Evolutionary conservation across 2,797 vertebrate genomes (phyloP), one percentile per base, ranked within the genome.

Genomic region (Premnoplex brunnescens): DNA sequence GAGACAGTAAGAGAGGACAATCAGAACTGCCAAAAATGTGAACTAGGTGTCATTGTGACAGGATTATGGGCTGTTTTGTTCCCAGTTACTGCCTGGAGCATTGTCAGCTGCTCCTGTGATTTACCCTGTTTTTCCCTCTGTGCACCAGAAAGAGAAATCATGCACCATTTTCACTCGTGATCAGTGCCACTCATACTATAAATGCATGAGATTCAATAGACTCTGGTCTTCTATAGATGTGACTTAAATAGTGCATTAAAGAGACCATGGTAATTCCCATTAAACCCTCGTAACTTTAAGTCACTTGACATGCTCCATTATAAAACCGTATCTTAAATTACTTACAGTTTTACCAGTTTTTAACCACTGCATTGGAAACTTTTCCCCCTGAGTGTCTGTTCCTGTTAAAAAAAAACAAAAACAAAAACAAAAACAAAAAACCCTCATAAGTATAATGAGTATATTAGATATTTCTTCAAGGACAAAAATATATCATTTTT

Each of bases 21-120:
- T 82, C 59, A 85, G 56, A 92, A 74, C 51, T 71, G 88, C 59
- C 82, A 91, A 76, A 79, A 88, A 49, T 32, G 9, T 51, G 67
- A 93, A 59, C 34, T 37, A 86, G 74, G 24, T 58, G 43, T 68
- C 26, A 41, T 28, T 49, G 37, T 3, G 3, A 32, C 26, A 91
- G 32, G 58, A 77, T 74, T 90, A 73, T 63, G 52, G 26, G 37
- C 23, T 0, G 0, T 37, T 83, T 67, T 90, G 26, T 48, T 89
- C 55, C 34, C 34, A 85, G 15, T 64, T 91, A 82, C 7, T 72
- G 41, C 30, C 62, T 51, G 74, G 74, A 46, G 72, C 46, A 44
- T 79, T 92, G 88, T 81, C 80, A 72, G 55, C 18, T 79, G 26
- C 27, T 79, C 8, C 3, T 49, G 22, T 78, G 39, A 44, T 79